These are phyloP conservation scores for Corythaixoides concolor DNA, from an alignment of 2,113 vertebrate genomes.

Conservation along the genomic window DNA sequence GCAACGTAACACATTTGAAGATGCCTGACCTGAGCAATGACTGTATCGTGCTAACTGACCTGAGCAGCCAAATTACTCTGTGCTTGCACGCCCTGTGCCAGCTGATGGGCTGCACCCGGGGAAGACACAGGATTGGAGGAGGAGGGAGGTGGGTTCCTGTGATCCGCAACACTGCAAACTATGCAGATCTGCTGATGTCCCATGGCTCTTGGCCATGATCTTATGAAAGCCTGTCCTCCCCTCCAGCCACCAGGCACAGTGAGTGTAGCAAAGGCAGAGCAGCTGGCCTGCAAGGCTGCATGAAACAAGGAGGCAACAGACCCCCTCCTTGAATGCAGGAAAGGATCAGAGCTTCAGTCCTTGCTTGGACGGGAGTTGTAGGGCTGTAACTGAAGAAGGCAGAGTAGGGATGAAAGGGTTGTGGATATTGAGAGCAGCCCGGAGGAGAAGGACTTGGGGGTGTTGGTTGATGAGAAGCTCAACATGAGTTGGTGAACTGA, in stretches of 20 bases:
- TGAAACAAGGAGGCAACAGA: background rate
- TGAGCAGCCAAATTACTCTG: background rate
- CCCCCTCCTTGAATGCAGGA: background rate
- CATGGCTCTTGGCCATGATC: background rate
- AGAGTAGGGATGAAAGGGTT: background rate
- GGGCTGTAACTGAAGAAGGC: background rate
- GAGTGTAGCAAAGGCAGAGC: background rate
- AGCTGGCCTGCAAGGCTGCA: background rate
- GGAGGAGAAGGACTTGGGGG: no score
- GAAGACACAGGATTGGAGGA: slow-evolving; percentile 44
- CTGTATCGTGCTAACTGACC: background rate
- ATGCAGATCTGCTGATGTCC: background rate
- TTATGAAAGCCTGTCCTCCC: background rate
- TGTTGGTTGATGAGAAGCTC: no score
- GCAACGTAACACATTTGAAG: background rate
- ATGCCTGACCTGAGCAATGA: background rate
- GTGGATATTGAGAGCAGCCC: background rate
- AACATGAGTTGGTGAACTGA: no score
- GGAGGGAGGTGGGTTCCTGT: slow-evolving; percentile 25
- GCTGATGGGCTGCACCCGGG: background rate
- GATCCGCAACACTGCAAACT: background rate
- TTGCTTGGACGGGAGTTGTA: background rate
- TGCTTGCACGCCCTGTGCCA: background rate
- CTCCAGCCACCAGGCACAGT: background rate
- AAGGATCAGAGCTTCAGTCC: background rate